A percentile compares a stretch with the other conserved stretches of the same genome.
These are phyloP conservation scores for Papilio glaucus DNA, from an alignment of 1,140 invertebrate genomes.

Conservation along the genomic window DNA sequence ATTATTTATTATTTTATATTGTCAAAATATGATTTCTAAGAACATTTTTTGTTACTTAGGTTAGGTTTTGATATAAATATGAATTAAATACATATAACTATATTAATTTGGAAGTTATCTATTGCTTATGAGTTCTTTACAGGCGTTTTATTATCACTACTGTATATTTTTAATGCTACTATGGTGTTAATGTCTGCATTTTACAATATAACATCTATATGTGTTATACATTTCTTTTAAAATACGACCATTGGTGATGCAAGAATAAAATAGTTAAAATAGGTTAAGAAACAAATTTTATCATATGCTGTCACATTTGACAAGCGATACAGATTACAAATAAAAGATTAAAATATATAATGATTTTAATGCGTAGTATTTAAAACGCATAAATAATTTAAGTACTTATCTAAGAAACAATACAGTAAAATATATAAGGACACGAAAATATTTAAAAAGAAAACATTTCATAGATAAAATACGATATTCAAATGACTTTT, in stretches of 20 bases:
- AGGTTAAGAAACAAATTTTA: background rate
- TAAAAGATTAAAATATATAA: background rate
- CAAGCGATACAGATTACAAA: constrained; percentile 7
- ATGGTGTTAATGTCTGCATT: constrained; percentile 32
- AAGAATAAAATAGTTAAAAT: background rate
- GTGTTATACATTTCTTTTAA: constrained; percentile 30
- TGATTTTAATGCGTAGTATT: background rate
- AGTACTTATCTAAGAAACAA: constrained; percentile 59
- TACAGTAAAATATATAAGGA: constrained; percentile 40
- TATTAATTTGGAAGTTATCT: constrained; percentile 49
- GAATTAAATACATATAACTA: constrained; percentile 32
- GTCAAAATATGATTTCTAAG: constrained; percentile 30
- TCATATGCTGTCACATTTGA: background rate
- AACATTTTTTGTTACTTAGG: constrained; percentile 1
- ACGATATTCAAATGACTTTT: constrained; percentile 27
- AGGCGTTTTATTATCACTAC: constrained; percentile 45
- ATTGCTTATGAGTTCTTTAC: constrained; percentile 61
- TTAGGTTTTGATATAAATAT: constrained; percentile 3
- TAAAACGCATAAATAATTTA: constrained; percentile 77
- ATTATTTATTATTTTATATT: constrained; percentile 12
- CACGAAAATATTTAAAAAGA: constrained; percentile 26
- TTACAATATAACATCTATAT: constrained; percentile 9
- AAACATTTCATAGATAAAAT: constrained; percentile 19
- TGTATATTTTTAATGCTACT: constrained; percentile 32
- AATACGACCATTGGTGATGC: background rate